Evolutionary conservation across 2,888 invertebrate genomes (phyloP).

Genomic region (Napeogenes sylphis): DNA sequence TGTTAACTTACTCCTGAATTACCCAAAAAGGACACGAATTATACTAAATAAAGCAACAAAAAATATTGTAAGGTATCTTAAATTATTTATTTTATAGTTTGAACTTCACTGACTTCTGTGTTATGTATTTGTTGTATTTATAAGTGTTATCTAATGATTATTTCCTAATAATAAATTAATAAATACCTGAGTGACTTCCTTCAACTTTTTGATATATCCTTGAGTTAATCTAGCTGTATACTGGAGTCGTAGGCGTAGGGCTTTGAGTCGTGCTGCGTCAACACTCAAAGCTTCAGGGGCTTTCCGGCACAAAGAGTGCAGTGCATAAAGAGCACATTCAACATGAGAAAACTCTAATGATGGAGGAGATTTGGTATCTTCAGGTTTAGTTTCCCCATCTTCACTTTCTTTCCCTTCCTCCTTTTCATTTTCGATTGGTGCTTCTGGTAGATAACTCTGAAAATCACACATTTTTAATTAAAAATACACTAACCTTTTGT

Average conservation of each 20-base stretch:
- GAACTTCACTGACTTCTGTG: too few relatives aligned
- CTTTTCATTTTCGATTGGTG: slow-evolving; percentile 79
- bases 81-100: too few relatives aligned
- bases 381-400: slow-evolving; percentile 45
- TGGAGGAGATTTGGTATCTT: slow-evolving; percentile 77
- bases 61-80: too few relatives aligned
- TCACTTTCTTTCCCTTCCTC: slow-evolving; percentile 60
- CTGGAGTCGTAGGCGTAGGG: slow-evolving; percentile 90
- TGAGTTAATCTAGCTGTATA: slow-evolving; percentile 95
- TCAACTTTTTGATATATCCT: slow-evolving; percentile 85
- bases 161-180: not conserved
- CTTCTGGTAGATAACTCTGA: slow-evolving; percentile 92
- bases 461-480: slow-evolving; percentile 33
- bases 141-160: too few relatives aligned
- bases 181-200: slow-evolving; percentile 78
- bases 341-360: slow-evolving; percentile 95
- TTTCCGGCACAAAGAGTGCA: slow-evolving; percentile 87
- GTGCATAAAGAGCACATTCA: slow-evolving; percentile 90
- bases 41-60: too few relatives aligned
- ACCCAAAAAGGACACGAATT: too few relatives aligned
- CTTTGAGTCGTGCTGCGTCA: slow-evolving; percentile 86
- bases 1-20: too few relatives aligned
- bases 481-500: not conserved
- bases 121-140: too few relatives aligned
- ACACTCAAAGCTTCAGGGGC: slow-evolving; percentile 85